Evolutionary conservation across 2,113 vertebrate genomes (phyloP).

Genomic region (Morone chrysops): DNA sequence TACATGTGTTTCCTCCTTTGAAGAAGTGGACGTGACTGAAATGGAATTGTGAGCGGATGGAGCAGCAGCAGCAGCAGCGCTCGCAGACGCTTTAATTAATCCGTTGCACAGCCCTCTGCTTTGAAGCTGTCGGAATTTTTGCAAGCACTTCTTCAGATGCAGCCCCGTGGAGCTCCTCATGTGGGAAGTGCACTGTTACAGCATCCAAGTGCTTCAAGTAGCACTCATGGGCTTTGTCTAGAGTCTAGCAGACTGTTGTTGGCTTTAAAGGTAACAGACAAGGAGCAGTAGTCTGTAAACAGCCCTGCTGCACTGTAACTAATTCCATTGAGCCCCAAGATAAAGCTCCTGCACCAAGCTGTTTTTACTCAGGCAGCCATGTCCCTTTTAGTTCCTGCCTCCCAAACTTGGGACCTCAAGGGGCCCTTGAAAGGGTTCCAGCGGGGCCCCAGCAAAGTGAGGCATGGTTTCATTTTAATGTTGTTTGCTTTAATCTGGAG

Average conservation of each 20-base stretch:
- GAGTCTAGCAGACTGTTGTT: conserved; percentile 14
- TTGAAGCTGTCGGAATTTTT: conserved; percentile 63
- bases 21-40: conserved; percentile 67
- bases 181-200: conserved; percentile 41
- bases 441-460: background rate
- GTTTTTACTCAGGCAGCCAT: conserved; percentile 28
- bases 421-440: conserved; percentile 24
- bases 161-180: conserved; percentile 40
- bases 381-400: conserved; percentile 15
- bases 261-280: conserved; percentile 50
- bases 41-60: conserved; percentile 52
- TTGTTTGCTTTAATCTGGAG: conserved; percentile 12
- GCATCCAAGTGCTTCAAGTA: conserved; percentile 49
- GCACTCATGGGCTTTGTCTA: conserved; percentile 50
- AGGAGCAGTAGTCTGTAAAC: conserved; percentile 31
- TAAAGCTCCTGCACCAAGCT: conserved; percentile 19
- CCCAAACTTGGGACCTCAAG: conserved; percentile 19
- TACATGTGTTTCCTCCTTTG: conserved; percentile 66
- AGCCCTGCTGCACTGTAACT: conserved; percentile 48
- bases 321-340: conserved; percentile 32
- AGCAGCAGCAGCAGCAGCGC: conserved; percentile 38
- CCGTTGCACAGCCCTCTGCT: conserved; percentile 59
- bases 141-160: conserved; percentile 48
- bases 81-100: conserved; percentile 71
- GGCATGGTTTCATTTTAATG: conserved; percentile 31